Evolutionary conservation across 2,888 invertebrate species (phyloP), one percentile per base, ranked within the genome.

Genomic region (Ochropacha duplaris): DNA sequence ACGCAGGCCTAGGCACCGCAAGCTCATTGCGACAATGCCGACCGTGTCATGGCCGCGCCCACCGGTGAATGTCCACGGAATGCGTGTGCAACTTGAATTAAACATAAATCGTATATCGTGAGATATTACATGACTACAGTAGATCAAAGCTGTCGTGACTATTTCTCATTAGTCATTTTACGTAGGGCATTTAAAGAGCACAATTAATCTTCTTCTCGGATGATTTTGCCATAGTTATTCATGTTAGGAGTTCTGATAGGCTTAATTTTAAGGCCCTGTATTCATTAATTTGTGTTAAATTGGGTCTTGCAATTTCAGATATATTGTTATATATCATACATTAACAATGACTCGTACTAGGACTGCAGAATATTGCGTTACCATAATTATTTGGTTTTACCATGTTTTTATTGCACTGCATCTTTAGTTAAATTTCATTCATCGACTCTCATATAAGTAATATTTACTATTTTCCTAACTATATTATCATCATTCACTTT

Each of bases 11-110:
- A 44, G 44, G 44, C 16, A 19, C 55, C 63, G 44, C 44, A n/a
- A 44, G 44, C 44, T n/a, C 44, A 76, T 90, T 90, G 86, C 90
- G 83, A 86, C 88, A 90, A 87, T 87, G 73, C 76, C 71, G 74
- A 68, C 74, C 78, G 79, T 90, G 89, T 90, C 90, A 90, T 73
- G 90, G 90, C 83, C 89, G 80, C 80, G 76, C 81, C 81, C 77
- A 80, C 76, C 69, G 66, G 86, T 86, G 88, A 88, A 88, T 86
- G 88, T 86, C 71, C 78, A 77, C 61, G 68, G 72, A 69, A 73
- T 74, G 77, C 74, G 70, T 71, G 71, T 69, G 71, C 75, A 71
- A 69, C 68, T 76, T 78, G 78, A 84, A 84, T 83, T 71, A 79
- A 83, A 79, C 78, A 79, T 81, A 71, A 65, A 61, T 63, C 59